Percentiles rank a stretch among this genome's conserved stretches.
Conservation (phyloP, 2,797 vertebrate genomes). For the Rhabdomys pumilio region DNA sequence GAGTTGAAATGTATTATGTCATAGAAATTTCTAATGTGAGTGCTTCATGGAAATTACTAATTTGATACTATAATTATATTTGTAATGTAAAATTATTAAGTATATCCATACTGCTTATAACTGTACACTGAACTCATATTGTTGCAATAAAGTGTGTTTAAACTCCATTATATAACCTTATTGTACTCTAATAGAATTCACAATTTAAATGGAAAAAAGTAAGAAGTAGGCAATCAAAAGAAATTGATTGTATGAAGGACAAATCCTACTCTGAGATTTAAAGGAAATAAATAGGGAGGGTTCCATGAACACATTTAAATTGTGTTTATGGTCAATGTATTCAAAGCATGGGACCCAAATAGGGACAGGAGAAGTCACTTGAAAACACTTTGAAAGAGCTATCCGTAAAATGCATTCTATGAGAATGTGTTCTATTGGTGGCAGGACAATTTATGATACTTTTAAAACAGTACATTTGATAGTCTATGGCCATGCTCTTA, state of each 20-base stretch:
- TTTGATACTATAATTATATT: constrained; percentile 88
- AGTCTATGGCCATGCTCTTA: constrained; percentile 30
- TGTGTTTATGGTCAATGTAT: constrained; percentile 14
- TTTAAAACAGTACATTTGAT: constrained; percentile 73
- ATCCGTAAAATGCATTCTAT: constrained; percentile 71
- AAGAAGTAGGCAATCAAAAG: constrained; percentile 68
- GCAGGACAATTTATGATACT: constrained; percentile 75
- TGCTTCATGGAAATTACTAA: constrained; percentile 88
- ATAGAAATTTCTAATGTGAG: constrained; percentile 85
- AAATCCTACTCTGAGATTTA: constrained; percentile 75
- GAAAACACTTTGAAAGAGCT: constrained; percentile 54
- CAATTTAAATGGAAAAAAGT: constrained; percentile 83
- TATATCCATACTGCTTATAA: constrained; percentile 85
- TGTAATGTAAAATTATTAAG: constrained; percentile 89
- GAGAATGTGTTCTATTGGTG: constrained; percentile 77
- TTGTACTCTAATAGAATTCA: constrained; percentile 86
- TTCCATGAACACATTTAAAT: constrained; percentile 76
- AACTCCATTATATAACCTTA: constrained; percentile 88
- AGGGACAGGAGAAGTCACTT: constrained; percentile 69
- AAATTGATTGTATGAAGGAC: constrained; percentile 51
- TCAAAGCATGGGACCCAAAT: constrained; percentile 47
- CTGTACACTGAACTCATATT: constrained; percentile 87
- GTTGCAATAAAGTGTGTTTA: constrained; percentile 89
- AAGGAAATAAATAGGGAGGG: constrained; percentile 65
- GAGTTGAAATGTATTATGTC: constrained; percentile 81